Conservation (phyloP, 2,113 vertebrate genomes). For the Tauraco erythrolophus region DNA sequence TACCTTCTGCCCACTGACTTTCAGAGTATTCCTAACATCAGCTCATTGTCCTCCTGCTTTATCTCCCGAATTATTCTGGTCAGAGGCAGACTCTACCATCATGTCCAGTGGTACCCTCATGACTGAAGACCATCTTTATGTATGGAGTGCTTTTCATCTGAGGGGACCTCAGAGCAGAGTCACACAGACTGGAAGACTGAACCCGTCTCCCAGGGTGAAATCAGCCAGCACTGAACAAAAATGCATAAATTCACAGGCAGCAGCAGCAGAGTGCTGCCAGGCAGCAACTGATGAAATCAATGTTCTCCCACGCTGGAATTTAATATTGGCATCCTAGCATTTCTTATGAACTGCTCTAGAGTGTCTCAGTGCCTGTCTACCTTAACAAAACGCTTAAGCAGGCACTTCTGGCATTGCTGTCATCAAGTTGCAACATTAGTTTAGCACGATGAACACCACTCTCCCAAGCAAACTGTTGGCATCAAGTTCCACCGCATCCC, state of each 20-base stretch:
- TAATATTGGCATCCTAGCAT: not conserved
- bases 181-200: not conserved
- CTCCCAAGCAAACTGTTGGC: not conserved
- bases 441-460: not conserved
- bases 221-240: not conserved
- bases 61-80: not conserved
- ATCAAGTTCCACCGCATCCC: not conserved
- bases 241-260: not conserved
- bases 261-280: not conserved
- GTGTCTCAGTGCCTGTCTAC: not conserved
- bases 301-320: not conserved
- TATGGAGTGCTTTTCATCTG: not conserved
- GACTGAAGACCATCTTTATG: not conserved
- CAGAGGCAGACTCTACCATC: not conserved
- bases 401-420: not conserved
- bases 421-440: not conserved
- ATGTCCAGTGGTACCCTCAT: not conserved
- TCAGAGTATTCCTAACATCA: not conserved
- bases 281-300: not conserved
- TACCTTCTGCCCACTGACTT: not conserved
- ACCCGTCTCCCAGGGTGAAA: not conserved
- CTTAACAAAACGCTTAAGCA: not conserved
- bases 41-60: not conserved
- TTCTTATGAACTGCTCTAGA: not conserved
- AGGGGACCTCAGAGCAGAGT: not conserved